Base-by-base conservation (phyloP, 1,140 invertebrate species). In the Pectinophora gossypiella region DNA sequence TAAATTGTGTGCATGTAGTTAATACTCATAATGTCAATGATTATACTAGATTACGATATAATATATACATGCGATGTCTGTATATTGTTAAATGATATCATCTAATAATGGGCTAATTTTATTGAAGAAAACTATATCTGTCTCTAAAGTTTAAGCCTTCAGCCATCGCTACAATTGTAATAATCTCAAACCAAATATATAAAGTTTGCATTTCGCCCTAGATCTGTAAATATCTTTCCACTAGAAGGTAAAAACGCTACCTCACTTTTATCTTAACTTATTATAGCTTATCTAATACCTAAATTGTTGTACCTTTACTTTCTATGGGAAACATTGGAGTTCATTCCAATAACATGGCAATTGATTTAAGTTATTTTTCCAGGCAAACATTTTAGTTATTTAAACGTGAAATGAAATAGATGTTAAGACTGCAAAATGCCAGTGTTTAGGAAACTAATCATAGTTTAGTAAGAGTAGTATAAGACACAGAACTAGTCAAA, bases 181-280 rank as follows among this genome's bases (percentile, higher is more conserved):
- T 68, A 65, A 68, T 68, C 64, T 51, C 68, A 75, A 68, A 81
- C 71, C 71, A 81, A 79, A 78, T 71, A 72, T 51, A 56, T 64
- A 63, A 44, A 62, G 23, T 54, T 68, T 72, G 69, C 75, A 77
- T 74, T 75, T 32, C 72, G 63, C 70, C 66, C 72, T 76, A 76
- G 62, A 73, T 68, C 56, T 84, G 80, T 86, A 84, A 62, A 86
- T 86, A 86, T 76, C 80, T 65, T 83, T 80, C 77, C 81, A 81
- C 71, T 84, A 83, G 77, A 76, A 68, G 76, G 74, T 86, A 84
- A 86, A 83, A 79, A 79, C 68, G 83, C 83, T 86, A 86, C 83
- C 80, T 86, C 83, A 86, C 83, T 79, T 81, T 70, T 63, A 55
- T 77, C 76, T n/a, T 78, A 76, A 79, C 70, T 78, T 75, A 36